Conservation (phyloP, 2,888 invertebrate genomes). For the Lochmaea crataegi region DNA sequence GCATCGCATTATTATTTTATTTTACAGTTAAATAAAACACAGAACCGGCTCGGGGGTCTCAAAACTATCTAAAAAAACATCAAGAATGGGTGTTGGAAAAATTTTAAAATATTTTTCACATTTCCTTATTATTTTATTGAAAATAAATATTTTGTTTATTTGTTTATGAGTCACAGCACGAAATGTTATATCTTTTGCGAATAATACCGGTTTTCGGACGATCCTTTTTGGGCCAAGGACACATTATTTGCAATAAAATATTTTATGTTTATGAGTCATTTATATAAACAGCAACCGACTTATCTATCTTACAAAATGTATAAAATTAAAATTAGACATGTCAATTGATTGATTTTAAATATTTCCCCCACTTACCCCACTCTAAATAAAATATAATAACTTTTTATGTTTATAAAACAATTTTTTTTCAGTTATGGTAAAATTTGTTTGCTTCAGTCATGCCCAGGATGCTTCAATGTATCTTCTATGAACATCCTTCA, state of each 20-base stretch:
- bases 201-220: not conserved
- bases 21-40: not conserved
- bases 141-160: not conserved
- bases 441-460: constrained; percentile 46
- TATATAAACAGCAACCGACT: not conserved
- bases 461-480: constrained; percentile 63
- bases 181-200: not conserved
- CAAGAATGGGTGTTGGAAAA: too few relatives aligned
- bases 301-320: too few relatives aligned
- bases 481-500: constrained; percentile 69
- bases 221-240: not conserved
- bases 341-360: too few relatives aligned
- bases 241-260: not conserved
- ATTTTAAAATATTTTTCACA: not conserved
- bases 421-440: constrained; percentile 33
- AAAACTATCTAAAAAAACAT: too few relatives aligned
- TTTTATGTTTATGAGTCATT: not conserved
- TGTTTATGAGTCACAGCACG: not conserved
- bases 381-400: not conserved
- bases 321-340: too few relatives aligned
- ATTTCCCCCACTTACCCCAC: too few relatives aligned
- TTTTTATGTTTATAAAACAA: not conserved
- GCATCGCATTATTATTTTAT: not conserved
- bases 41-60: too few relatives aligned
- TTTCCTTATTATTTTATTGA: not conserved